Percentiles rank a stretch among this genome's conserved stretches.
These are phyloP conservation scores for Ataeniobius toweri DNA, from an alignment of 2,797 vertebrate species.

Conservation along the genomic window DNA sequence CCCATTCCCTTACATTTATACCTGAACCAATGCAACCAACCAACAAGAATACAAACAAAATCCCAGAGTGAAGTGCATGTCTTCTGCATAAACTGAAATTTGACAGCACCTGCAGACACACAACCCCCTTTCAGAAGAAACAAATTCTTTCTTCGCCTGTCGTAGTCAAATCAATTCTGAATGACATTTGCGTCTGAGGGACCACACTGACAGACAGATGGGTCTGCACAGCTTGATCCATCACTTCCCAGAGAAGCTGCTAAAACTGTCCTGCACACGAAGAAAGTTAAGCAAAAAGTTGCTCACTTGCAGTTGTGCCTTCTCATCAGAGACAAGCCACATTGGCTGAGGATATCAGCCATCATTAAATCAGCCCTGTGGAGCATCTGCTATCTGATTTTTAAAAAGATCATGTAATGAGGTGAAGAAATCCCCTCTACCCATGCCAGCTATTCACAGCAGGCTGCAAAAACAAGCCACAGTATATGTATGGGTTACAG, in stretches of 20 bases:
- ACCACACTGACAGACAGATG: constrained; percentile 14
- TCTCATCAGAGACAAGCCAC: constrained; percentile 29
- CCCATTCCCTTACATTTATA: not conserved
- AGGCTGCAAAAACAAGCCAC: constrained; percentile 30
- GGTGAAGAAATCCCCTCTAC: constrained; percentile 46
- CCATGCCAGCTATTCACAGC: constrained; percentile 54
- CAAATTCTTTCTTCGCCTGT: not conserved
- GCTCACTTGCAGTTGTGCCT: constrained; percentile 45
- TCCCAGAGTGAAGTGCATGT: not conserved
- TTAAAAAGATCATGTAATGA: constrained; percentile 69
- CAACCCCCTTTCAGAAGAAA: not conserved
- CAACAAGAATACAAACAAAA: not conserved
- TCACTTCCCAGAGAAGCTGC: not conserved
- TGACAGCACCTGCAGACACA: not conserved
- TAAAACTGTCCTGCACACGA: constrained; percentile 20
- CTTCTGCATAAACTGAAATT: not conserved
- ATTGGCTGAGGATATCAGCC: constrained; percentile 51
- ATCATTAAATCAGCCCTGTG: constrained; percentile 65
- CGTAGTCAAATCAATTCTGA: not conserved
- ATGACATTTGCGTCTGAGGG: constrained; percentile 1
- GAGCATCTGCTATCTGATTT: constrained; percentile 63
- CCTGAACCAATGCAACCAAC: not conserved
- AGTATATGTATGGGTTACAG: constrained; percentile 55
- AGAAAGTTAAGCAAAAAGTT: constrained; percentile 20
- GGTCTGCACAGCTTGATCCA: constrained; percentile 12